Evolutionary conservation across 2,888 invertebrate genomes (phyloP).

Genomic region (Drosophila fulvimacula): DNA sequence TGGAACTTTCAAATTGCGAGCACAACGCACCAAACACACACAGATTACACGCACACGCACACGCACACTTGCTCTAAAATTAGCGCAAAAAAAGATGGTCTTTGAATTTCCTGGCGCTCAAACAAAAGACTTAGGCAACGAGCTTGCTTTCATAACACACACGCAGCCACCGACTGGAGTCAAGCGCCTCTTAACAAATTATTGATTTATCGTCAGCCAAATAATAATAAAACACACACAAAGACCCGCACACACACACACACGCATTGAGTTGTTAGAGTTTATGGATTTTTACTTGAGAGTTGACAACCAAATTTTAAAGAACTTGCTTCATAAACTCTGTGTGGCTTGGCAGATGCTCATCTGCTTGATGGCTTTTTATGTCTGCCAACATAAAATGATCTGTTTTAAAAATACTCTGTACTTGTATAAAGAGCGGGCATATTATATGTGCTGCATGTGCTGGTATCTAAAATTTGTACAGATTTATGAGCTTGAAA

Average conservation of each 20-base stretch:
- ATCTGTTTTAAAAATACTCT: not conserved
- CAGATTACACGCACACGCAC: conserved; percentile 16
- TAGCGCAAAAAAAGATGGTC: conserved; percentile 40
- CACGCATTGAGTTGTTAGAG: conserved; percentile 8
- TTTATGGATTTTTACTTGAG: conserved; percentile 18
- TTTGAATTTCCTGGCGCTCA: conserved; percentile 67
- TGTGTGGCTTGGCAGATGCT: conserved; percentile 28
- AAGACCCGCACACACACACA: conserved; percentile 23
- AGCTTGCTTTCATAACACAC: conserved; percentile 75
- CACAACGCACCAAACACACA: conserved; percentile 39
- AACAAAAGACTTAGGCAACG: conserved; percentile 79
- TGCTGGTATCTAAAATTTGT: not conserved
- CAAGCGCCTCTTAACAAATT: conserved; percentile 72
- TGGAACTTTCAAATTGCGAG: conserved; percentile 75
- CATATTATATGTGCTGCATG: not conserved
- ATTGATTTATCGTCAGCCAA: conserved; percentile 68
- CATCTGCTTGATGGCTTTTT: conserved; percentile 25
- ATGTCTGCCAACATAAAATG: conserved; percentile 33
- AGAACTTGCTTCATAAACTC: conserved; percentile 35
- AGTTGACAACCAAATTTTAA: conserved; percentile 33
- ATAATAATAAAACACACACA: conserved; percentile 33
- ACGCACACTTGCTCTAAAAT: conserved; percentile 35
- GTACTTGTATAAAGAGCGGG: not conserved
- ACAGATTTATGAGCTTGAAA: no score
- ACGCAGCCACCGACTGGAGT: conserved; percentile 11